Percentiles rank a stretch among this genome's conserved stretches.
Evolutionary conservation across 92 coral and sea anemone genomes (phyloP).

Genomic region (Phenganax subtilis): DNA sequence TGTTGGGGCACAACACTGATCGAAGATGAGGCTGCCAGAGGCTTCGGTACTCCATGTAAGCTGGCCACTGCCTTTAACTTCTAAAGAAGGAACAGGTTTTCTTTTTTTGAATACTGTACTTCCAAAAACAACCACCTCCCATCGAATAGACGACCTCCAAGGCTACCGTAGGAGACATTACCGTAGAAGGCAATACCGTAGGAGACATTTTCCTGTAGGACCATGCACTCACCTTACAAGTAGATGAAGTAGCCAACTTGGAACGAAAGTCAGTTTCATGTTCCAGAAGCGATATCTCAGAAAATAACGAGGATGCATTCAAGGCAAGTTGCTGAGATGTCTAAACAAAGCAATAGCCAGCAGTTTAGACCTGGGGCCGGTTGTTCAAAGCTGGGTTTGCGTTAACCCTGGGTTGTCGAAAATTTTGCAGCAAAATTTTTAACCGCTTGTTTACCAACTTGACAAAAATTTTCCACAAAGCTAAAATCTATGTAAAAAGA

Average conservation of each 20-base stretch:
- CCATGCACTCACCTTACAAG: constrained; percentile 33
- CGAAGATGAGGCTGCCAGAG: constrained; percentile 75
- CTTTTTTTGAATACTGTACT: background rate
- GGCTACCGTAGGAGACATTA: constrained; percentile 17
- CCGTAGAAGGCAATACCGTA: constrained; percentile 1
- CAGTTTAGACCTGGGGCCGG: background rate
- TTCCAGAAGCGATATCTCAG: constrained; percentile 72
- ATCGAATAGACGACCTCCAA: background rate
- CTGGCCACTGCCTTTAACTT: constrained; percentile 60
- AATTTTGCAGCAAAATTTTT: too few relatives aligned
- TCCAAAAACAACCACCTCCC: too few relatives aligned
- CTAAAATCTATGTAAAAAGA: too few relatives aligned
- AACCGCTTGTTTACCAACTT: too few relatives aligned
- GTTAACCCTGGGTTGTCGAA: too few relatives aligned
- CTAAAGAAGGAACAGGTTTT: background rate
- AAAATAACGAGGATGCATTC: constrained; percentile 82
- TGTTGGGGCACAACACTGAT: constrained; percentile 48
- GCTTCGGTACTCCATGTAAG: constrained; percentile 73
- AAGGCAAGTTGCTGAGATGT: constrained; percentile 38
- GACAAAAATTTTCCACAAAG: too few relatives aligned
- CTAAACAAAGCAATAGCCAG: background rate
- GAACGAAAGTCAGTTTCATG: constrained; percentile 39
- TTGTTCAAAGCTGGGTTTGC: too few relatives aligned
- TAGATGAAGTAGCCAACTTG: constrained; percentile 22
- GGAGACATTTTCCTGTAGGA: constrained; percentile 15